Evolutionary conservation across 2,888 invertebrate genomes (phyloP).

Genomic region (Erebia epiphron): DNA sequence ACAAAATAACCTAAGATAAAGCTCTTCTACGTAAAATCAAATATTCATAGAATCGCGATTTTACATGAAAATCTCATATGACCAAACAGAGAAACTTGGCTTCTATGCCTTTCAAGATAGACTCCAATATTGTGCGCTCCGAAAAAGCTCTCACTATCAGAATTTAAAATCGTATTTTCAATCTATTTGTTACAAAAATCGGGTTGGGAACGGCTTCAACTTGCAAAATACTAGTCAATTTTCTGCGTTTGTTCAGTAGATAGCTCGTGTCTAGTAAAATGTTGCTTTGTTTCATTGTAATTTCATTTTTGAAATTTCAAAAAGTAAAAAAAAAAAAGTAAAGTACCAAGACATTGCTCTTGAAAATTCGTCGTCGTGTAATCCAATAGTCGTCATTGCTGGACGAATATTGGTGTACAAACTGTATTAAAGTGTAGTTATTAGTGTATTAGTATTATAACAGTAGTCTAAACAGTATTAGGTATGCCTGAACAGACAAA

Average conservation of each 20-base stretch:
- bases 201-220: constrained; percentile 22
- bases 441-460: too few relatives aligned
- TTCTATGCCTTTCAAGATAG: constrained; percentile 3
- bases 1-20: constrained; percentile 21
- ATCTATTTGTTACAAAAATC: constrained; percentile 28
- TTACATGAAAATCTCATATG: constrained; percentile 22
- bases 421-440: too few relatives aligned
- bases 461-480: too few relatives aligned
- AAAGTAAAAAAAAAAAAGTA: background rate
- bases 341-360: too few relatives aligned
- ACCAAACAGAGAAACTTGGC: background rate
- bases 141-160: constrained; percentile 20
- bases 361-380: too few relatives aligned
- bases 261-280: constrained; percentile 2
- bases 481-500: too few relatives aligned
- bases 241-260: constrained; percentile 14
- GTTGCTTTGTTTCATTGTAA: constrained; percentile 1
- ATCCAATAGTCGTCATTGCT: too few relatives aligned
- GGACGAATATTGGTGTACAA: too few relatives aligned
- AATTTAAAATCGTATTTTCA: constrained; percentile 27
- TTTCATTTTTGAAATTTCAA: background rate
- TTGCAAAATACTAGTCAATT: constrained; percentile 26
- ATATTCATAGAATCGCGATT: constrained; percentile 28
- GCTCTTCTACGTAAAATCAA: constrained; percentile 28
- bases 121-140: background rate